Percentiles rank a stretch among this genome's conserved stretches.
These are phyloP conservation scores for Caenorhabditis angaria DNA, from an alignment of 2,888 invertebrate species.

Conservation along the genomic window DNA sequence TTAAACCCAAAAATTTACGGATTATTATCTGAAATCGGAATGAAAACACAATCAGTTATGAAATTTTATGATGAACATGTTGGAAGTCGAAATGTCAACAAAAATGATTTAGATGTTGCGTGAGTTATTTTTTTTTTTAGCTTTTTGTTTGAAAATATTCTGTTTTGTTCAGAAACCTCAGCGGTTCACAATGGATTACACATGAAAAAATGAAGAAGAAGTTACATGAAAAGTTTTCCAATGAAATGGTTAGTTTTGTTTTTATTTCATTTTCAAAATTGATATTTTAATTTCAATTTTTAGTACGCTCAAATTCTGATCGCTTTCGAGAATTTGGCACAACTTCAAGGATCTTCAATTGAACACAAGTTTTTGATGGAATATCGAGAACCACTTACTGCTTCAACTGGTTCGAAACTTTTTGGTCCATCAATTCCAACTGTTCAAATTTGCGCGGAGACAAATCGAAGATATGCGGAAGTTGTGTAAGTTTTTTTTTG, in stretches of 20 bases:
- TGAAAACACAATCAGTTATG: conserved; percentile 55
- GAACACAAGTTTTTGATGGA: conserved; percentile 59
- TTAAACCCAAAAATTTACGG: conserved; percentile 86
- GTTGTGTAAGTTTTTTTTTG: conserved; percentile 41
- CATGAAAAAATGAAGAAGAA: conserved; percentile 60
- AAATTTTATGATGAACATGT: conserved; percentile 56
- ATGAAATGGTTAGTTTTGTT: conserved; percentile 56
- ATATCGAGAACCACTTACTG: conserved; percentile 50
- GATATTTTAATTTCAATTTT: conserved; percentile 17
- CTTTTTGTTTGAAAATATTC: background rate
- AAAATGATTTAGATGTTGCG: conserved; percentile 41
- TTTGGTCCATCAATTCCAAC: conserved; percentile 62
- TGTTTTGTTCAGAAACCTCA: conserved; percentile 60
- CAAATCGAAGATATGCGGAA: conserved; percentile 53
- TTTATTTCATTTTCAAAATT: background rate
- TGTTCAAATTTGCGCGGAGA: conserved; percentile 53
- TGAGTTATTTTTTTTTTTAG: conserved; percentile 15
- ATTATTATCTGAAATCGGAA: conserved; percentile 78
- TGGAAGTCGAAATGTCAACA: conserved; percentile 22
- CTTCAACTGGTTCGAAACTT: conserved; percentile 53
- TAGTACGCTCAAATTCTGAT: conserved; percentile 66
- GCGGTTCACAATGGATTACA: conserved; percentile 73
- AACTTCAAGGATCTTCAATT: conserved; percentile 56
- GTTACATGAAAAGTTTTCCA: conserved; percentile 62
- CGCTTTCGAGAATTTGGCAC: conserved; percentile 66